A percentile compares a stretch with the other conserved stretches of the same genome.
These are phyloP conservation scores for Nothobranchius kuhntae DNA, from an alignment of 2,113 vertebrate genomes.

Conservation along the genomic window DNA sequence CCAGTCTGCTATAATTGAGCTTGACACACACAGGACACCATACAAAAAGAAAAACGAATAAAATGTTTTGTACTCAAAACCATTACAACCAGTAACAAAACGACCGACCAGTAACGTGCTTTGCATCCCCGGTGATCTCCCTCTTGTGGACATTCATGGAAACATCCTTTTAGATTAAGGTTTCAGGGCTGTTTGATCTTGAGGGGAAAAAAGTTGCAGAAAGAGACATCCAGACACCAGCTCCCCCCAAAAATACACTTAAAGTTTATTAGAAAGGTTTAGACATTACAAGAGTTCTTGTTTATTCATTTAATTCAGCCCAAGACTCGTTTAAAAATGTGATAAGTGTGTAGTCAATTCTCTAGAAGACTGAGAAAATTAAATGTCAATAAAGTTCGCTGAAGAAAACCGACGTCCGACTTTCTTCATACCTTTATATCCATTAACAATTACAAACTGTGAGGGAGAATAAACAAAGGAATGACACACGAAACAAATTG, in stretches of 20 bases:
- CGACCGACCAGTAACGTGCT: too few relatives aligned
- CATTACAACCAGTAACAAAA: too few relatives aligned
- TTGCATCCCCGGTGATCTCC: neutral
- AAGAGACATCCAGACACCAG: conserved; percentile 36
- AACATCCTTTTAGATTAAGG: neutral
- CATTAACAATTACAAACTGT: conserved; percentile 51
- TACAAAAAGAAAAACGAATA: too few relatives aligned
- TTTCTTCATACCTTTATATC: conserved; percentile 41
- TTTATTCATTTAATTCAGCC: conserved; percentile 68
- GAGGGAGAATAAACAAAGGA: conserved; percentile 37
- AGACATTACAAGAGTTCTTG: conserved; percentile 72
- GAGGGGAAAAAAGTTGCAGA: neutral
- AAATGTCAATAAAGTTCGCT: conserved; percentile 56
- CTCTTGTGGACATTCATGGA: neutral
- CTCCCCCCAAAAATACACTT: conserved; percentile 68
- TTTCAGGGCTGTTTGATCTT: neutral
- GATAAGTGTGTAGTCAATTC: conserved; percentile 51
- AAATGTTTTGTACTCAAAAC: too few relatives aligned
- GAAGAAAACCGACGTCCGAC: conserved; percentile 63
- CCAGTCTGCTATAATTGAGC: too few relatives aligned
- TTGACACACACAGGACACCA: too few relatives aligned
- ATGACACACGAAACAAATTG: conserved; percentile 48
- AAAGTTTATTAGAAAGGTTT: conserved; percentile 78
- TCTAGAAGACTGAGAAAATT: conserved; percentile 45
- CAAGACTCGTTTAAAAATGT: conserved; percentile 71